Evolutionary conservation across 2,888 invertebrate species (phyloP), one percentile per base, ranked within the genome.

Genomic region (Pollenia griseotomentosa): DNA sequence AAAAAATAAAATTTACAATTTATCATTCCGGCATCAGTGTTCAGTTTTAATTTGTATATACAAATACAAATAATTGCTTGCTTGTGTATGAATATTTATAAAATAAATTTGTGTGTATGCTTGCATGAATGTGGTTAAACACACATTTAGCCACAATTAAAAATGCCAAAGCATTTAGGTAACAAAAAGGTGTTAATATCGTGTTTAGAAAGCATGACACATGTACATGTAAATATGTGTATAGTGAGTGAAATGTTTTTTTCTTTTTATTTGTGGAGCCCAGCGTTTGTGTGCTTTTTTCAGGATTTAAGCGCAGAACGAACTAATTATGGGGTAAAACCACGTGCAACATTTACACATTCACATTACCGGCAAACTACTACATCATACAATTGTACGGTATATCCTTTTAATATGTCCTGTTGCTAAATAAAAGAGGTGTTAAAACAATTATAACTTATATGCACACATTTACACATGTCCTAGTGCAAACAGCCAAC

Each of bases 371-470:
- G 9, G 9, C 44, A 59, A 74, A 46, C 10, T 6, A 40, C 9
- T 66, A 59, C 11, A 66, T 42, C 14, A 48, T n/a, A 19, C 57
- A 48, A 19, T 11, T 3, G 7, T n/a, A 77, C n/a, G 2, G 2
- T n/a, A 19, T 63, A 40, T 51, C 12, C 12, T 44, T 53, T 71
- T 12, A 46, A 63, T 53, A 61, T 40, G 23, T 61, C 61, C 61
- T 70, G 44, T 61, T 84, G 68, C 59, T 51, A 51, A 75, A 85
- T 57, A 81, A 82, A 73, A 51, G 71, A 82, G 81, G 81, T 85
- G 85, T 82, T 73, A 73, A 81, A 81, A 61, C 59, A 82, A 85
- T 85, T 85, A 81, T 77, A 61, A 48, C 10, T 44, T 68, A 7
- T 48, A 1, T 48, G 19, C 4, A 42, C 1, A 42, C 12, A 48